A percentile compares a stretch with the other conserved stretches of the same genome.
Evolutionary conservation across 2,113 vertebrate species (phyloP).

Genomic region (Tylochromis polylepis): DNA sequence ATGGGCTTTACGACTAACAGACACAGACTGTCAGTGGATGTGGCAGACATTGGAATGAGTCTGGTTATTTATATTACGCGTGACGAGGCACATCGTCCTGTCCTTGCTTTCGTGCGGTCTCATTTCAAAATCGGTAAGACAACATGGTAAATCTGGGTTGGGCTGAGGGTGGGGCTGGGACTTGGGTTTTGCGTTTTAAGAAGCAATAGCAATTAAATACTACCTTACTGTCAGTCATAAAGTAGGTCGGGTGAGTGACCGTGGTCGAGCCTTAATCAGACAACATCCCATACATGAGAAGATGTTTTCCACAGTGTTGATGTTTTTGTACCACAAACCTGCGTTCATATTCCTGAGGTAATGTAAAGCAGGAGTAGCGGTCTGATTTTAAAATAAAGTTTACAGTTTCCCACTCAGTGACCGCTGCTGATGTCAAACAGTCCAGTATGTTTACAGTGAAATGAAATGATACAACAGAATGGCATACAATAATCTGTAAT

Average conservation of each 20-base stretch:
- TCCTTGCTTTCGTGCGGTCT: neutral
- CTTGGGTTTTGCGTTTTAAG: neutral
- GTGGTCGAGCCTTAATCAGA: slow-evolving; percentile 40
- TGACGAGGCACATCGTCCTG: neutral
- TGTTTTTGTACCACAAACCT: slow-evolving; percentile 1
- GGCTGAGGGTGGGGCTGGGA: neutral
- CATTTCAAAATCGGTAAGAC: neutral
- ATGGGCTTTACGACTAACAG: slow-evolving; percentile 20
- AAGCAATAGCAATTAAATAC: slow-evolving; percentile 49
- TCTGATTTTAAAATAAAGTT: slow-evolving; percentile 18
- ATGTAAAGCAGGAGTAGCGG: neutral
- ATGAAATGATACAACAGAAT: neutral
- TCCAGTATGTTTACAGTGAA: slow-evolving; percentile 9
- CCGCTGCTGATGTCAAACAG: neutral
- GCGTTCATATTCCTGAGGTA: slow-evolving; percentile 14
- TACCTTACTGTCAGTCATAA: slow-evolving; percentile 9
- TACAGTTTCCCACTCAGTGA: slow-evolving; percentile 18
- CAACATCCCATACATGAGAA: neutral
- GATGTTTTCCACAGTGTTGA: neutral
- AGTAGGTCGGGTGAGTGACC: neutral
- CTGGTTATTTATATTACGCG: neutral
- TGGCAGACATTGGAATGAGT: neutral
- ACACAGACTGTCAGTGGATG: neutral
- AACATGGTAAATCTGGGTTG: neutral
- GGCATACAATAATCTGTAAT: neutral